Conservation (phyloP, 2,888 invertebrate genomes). For the Drosophila pseudotalamancana region DNA sequence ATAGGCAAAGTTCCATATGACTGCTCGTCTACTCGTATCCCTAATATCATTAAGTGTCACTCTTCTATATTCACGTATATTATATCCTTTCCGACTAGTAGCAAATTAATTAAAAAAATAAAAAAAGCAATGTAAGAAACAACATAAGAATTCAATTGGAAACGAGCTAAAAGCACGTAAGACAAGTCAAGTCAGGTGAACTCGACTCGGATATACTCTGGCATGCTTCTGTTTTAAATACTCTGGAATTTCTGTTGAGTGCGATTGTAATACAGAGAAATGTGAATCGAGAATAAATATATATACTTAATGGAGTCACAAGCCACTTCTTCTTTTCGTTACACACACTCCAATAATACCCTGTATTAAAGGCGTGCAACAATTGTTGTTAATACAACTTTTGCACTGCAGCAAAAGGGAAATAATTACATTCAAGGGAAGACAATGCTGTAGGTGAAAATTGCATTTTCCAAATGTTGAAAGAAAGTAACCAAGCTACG, state of each 20-base stretch:
- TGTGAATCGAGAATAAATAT: too few relatives aligned
- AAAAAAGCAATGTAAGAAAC: background rate
- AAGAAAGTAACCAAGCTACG: background rate
- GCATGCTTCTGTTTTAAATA: too few relatives aligned
- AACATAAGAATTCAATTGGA: slow-evolving; percentile 15
- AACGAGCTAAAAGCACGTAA: slow-evolving; percentile 8
- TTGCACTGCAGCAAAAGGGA: slow-evolving; percentile 11
- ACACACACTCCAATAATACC: too few relatives aligned
- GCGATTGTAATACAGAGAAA: too few relatives aligned
- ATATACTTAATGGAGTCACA: too few relatives aligned
- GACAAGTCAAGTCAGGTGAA: too few relatives aligned
- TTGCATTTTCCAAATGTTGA: slow-evolving; percentile 39
- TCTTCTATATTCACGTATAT: slow-evolving; percentile 19
- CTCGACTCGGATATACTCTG: too few relatives aligned
- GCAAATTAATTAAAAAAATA: slow-evolving; percentile 41
- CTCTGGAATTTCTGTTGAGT: too few relatives aligned
- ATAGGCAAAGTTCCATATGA: background rate
- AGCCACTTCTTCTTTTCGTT: too few relatives aligned
- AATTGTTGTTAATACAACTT: slow-evolving; percentile 7
- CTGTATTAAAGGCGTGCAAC: too few relatives aligned
- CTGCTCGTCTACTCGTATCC: background rate
- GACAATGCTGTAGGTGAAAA: slow-evolving; percentile 65
- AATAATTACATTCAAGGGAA: slow-evolving; percentile 65
- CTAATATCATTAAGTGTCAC: slow-evolving; percentile 10
- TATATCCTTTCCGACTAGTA: slow-evolving; percentile 34